These are phyloP conservation scores for Pygmarrhopalites habei DNA, from an alignment of 1,140 invertebrate species.

Conservation along the genomic window DNA sequence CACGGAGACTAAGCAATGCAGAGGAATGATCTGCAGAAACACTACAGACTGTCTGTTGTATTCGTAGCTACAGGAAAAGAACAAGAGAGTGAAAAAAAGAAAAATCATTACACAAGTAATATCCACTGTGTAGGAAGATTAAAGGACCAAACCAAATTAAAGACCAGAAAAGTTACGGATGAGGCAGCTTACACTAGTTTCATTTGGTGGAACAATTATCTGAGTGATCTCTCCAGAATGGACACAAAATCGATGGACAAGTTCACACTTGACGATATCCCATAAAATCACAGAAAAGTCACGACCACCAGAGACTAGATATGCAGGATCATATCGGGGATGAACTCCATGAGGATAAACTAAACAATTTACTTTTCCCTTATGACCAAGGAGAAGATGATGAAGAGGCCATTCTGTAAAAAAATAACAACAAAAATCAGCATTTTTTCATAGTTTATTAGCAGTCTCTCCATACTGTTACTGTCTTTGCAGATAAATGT, in stretches of 20 bases:
- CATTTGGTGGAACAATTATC: slow-evolving; percentile 27
- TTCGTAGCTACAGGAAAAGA: slow-evolving; percentile 61
- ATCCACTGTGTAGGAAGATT: no score
- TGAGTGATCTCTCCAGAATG: slow-evolving; percentile 57
- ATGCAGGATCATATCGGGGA: slow-evolving; percentile 81
- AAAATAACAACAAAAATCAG: background rate
- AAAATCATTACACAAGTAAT: no score
- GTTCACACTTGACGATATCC: slow-evolving; percentile 84
- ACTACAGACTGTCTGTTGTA: slow-evolving; percentile 91
- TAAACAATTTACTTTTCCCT: slow-evolving; percentile 87
- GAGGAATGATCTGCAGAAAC: slow-evolving; percentile 97
- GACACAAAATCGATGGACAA: slow-evolving; percentile 91
- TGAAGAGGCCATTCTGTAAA: slow-evolving; percentile 81
- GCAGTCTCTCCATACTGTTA: no score
- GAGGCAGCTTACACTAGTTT: slow-evolving; percentile 22
- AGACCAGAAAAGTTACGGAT: no score
- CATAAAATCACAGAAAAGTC: slow-evolving; percentile 97
- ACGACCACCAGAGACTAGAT: slow-evolving; percentile 89
- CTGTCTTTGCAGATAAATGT: background rate
- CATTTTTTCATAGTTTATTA: no score
- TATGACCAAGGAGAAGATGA: slow-evolving; percentile 82
- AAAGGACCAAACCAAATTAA: no score
- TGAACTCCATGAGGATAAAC: slow-evolving; percentile 90
- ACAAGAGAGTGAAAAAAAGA: no score
- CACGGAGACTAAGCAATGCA: slow-evolving; percentile 82